Evolutionary conservation across 1,140 invertebrate genomes (phyloP), one percentile per base, ranked within the genome.

Genomic region (Papilio polyxenes): DNA sequence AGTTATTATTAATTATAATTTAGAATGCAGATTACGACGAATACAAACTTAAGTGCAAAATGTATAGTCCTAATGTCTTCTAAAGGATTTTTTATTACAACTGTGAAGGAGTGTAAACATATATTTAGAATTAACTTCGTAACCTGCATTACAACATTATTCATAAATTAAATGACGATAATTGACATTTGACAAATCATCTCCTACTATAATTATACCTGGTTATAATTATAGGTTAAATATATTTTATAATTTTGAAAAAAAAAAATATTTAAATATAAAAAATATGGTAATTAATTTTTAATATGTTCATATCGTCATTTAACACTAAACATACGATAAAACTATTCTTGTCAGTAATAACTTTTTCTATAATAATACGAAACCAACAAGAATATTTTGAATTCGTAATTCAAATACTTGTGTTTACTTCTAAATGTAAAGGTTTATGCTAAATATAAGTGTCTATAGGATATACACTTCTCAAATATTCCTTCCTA

Each of bases 401-500:
- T 40, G 2, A 37, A 37, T 72, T 37, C 11, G 65, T 72, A 72
- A 72, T 17, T 40, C 37, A 11, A 40, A 37, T 56, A 37, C 31
- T 15, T 72, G 65, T 72, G 23, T 11, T 56, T 79, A 79, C 53
- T 79, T 44, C 56, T 79, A 79, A 80, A 48, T 65, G 15, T 80
- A 23, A 13, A 40, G 40, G 15, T 80, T 69, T 80, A 49, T 59
- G 44, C 78, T 80, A 80, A 53, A 49, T 40, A 40, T 65, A 37
- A 10, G 49, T 51, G 23, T 77, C 20, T 37, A 77, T 77, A 53
- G 49, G 75, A 77, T 53, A 23, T 17, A 76, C 20, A 23, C 20
- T 49, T 9, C 48, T 77, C 31, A 20, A 31, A 53, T 56, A 31
- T 51, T 10, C 7, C 4, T 56, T 23, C 48, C 48, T 53, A 77